phyloP scores from a whole-genome alignment of 2,888 invertebrate species.

The Empis stercorea region DNA sequence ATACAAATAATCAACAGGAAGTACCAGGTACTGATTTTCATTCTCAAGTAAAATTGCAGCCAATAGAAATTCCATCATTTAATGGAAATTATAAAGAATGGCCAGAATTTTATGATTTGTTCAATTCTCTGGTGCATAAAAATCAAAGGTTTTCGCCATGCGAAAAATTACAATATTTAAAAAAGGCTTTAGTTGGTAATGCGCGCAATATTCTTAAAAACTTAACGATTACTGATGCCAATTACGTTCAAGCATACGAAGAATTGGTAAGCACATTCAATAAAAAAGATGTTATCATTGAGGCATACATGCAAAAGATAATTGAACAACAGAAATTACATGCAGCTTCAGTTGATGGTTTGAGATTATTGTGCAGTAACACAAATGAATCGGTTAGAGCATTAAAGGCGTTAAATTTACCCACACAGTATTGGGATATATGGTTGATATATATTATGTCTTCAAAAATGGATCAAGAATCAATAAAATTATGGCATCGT shows the following conservation, averaged over 20 bases:
- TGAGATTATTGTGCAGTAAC: background rate
- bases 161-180: constrained; percentile 6
- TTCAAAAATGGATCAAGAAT: constrained; percentile 5
- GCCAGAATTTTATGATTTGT: background rate
- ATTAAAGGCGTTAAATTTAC: constrained; percentile 3
- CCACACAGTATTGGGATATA: constrained; percentile 3
- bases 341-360: background rate
- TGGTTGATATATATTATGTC: constrained; percentile 1
- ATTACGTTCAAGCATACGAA: constrained; percentile 3
- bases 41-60: too few species aligned
- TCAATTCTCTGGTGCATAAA: background rate
- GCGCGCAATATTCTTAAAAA: constrained; percentile 3
- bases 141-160: background rate
- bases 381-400: background rate
- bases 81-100: background rate
- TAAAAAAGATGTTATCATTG: constrained; percentile 5
- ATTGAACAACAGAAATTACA: constrained; percentile 4
- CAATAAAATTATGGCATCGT: constrained; percentile 4
- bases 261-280: constrained; percentile 1
- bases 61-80: background rate
- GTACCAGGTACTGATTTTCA: too few species aligned
- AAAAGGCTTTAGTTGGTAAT: constrained; percentile 2
- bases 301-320: constrained; percentile 4
- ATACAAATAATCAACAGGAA: too few species aligned
- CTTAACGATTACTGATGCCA: constrained; percentile 4